Evolutionary conservation across 2,797 vertebrate species (phyloP).

Genomic region (Harpia harpyja): DNA sequence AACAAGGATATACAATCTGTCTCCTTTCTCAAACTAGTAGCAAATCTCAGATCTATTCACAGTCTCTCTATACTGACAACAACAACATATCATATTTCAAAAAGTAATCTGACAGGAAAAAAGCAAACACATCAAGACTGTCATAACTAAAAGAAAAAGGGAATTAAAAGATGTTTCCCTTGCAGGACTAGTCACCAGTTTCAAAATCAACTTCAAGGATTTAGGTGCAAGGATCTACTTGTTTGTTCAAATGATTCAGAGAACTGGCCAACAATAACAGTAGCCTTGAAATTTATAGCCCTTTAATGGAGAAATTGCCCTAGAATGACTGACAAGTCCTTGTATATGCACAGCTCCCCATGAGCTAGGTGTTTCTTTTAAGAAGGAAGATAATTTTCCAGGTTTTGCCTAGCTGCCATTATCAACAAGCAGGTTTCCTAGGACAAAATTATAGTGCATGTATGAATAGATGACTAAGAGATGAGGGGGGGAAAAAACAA

Average conservation of each 20-base stretch:
- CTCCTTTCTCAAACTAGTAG: not conserved
- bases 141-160: not conserved
- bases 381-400: not conserved
- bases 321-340: not conserved
- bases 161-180: not conserved
- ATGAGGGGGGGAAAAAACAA: accelerated
- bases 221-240: not conserved
- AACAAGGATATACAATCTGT: not conserved
- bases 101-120: not conserved
- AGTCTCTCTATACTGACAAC: not conserved
- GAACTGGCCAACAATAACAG: not conserved
- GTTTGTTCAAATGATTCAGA: not conserved
- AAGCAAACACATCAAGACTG: not conserved
- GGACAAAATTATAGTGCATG: not conserved
- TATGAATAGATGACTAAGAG: not conserved
- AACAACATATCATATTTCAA: not conserved
- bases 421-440: not conserved
- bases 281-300: not conserved
- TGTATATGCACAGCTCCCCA: not conserved
- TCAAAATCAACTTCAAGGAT: not conserved
- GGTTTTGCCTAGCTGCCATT: not conserved
- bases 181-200: not conserved
- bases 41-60: not conserved
- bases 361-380: not conserved
- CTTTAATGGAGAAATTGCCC: not conserved